Base-by-base conservation (phyloP, 2,888 invertebrate genomes). In the Calliphora vomitoria region DNA sequence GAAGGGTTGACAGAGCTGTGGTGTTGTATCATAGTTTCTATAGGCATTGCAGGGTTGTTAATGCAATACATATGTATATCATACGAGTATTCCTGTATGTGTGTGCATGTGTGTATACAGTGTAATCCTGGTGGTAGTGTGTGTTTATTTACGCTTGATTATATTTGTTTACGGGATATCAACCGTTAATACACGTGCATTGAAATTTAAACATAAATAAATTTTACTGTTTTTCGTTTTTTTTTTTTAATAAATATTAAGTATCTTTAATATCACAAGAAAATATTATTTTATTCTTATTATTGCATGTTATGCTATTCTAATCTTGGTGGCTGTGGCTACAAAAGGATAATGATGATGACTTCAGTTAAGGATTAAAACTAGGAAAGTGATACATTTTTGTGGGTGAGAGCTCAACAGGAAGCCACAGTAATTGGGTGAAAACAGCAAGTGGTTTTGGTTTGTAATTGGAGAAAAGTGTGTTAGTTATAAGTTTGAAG, bases 151-250 rank as follows among this genome's bases (percentile, higher is more conserved):
- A 81, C 64, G 62, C 71, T 75, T 85, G 81, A 76, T 81, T 85
- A 72, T 81, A 72, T 81, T 85, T 62, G 55, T 76, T 85, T 81
- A 76, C 41, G 50, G 64, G 58, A 50, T 79, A 79, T 74, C 74
- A 79, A 79, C 31, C 79, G 74, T 74, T 79, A 60, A 74, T 74
- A 80, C 79, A 85, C 85, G 75, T 85, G 85, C 74, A 75, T 13
- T 50, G 68, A 69, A 60, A 82, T 68, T 82, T 76, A 62, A 75
- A 82, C 38, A 58, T 44, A 82, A 82, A 75, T 47, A 55, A 20
- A 31, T 47, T 62, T 47, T 10, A 18, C 5, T 3, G 4, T 58
- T 74, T 41, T 60, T 25, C n/a, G 18, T 53, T 55, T 60, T 75
- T 44, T 62, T 18, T 8, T 55, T 55, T 20, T 18, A 20, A 64